Percentiles rank a stretch among this genome's conserved stretches.
Evolutionary conservation across 2,797 vertebrate species (phyloP).

Genomic region (Crypturellus tataupa): DNA sequence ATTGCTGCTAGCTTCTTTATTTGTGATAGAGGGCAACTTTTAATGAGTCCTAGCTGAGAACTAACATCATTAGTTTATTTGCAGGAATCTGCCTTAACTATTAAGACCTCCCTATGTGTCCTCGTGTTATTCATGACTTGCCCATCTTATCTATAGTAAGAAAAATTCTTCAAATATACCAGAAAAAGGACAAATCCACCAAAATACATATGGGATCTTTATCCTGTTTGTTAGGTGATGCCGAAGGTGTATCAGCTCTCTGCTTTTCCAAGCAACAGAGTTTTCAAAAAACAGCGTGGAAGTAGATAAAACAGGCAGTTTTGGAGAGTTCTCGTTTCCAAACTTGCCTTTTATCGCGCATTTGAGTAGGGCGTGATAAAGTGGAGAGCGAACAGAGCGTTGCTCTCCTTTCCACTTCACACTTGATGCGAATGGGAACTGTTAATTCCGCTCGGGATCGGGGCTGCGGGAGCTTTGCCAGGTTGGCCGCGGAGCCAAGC

Average conservation of each 20-base stretch:
- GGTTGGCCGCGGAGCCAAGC: not conserved
- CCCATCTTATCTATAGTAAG: not conserved
- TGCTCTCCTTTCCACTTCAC: not conserved
- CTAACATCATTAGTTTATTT: not conserved
- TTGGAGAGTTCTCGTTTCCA: not conserved
- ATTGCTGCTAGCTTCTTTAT: slow-evolving; percentile 7
- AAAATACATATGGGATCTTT: not conserved
- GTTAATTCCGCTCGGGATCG: not conserved
- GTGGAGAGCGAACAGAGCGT: not conserved
- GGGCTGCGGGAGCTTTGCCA: not conserved
- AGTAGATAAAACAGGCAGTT: not conserved
- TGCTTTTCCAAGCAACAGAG: not conserved
- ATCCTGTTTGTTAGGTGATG: not conserved
- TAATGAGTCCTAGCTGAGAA: not conserved
- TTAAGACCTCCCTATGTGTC: not conserved
- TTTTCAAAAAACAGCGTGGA: not conserved
- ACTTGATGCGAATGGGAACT: not conserved
- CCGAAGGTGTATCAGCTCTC: not conserved
- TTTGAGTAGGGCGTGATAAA: not conserved
- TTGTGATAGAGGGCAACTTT: not conserved
- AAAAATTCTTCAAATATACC: not conserved
- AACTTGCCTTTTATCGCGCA: not conserved
- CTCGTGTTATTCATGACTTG: not conserved
- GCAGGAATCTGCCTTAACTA: not conserved
- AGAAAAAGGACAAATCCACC: not conserved